Percentiles rank a stretch among this genome's conserved stretches.
Evolutionary conservation across 2,113 vertebrate genomes (phyloP).

Genomic region (Sander lucioperca): DNA sequence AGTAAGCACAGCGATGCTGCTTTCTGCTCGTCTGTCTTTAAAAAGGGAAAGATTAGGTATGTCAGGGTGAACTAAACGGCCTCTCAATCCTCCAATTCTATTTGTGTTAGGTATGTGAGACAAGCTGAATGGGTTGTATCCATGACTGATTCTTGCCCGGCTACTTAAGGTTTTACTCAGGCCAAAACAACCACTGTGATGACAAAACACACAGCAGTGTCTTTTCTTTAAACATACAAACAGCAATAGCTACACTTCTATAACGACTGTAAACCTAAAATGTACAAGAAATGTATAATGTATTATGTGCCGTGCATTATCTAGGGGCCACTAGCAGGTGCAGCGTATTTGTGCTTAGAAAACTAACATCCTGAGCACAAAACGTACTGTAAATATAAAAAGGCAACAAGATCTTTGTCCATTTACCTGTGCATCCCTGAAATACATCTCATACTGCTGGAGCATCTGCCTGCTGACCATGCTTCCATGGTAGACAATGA

Average conservation of each 20-base stretch:
- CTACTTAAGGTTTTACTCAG: neutral
- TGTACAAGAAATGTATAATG: neutral
- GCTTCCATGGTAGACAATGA: constrained; percentile 98
- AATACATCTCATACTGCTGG: constrained; percentile 99
- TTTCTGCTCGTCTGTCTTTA: constrained; percentile 10
- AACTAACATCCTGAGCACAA: neutral
- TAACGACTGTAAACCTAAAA: too few species aligned
- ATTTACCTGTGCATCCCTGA: constrained; percentile 94
- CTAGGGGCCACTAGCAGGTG: neutral
- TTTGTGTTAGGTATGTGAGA: constrained; percentile 4
- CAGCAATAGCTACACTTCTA: neutral
- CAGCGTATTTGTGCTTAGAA: neutral
- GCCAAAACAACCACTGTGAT: constrained; percentile 4
- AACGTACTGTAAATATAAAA: neutral
- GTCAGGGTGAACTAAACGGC: constrained; percentile 19
- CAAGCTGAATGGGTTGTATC: neutral
- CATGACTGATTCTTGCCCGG: neutral
- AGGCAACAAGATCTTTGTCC: neutral
- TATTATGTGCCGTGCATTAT: neutral
- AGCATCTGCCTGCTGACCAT: constrained; percentile 99
- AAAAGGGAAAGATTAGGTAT: constrained; percentile 15
- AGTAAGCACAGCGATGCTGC: constrained; percentile 11
- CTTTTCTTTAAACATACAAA: neutral
- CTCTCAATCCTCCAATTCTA: neutral
- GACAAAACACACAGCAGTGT: neutral